Evolutionary conservation across 2,797 vertebrate genomes (phyloP), one percentile per base, ranked within the genome.

Genomic region (Tragopan temminckii): DNA sequence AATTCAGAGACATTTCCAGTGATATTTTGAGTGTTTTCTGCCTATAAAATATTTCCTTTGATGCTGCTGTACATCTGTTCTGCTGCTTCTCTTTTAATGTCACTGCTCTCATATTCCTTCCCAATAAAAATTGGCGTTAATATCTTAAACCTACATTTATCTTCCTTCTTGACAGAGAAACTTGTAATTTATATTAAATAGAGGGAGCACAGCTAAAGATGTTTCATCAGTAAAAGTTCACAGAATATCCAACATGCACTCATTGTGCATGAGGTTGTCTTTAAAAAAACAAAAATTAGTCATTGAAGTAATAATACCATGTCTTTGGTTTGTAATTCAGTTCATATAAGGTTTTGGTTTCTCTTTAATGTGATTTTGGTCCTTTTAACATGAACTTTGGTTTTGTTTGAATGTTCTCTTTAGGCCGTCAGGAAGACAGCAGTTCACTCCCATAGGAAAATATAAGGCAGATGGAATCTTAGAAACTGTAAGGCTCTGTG

Each of bases 401-500:
- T 95, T 68, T 83, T 90, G 25, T 95, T 92, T 96, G 67, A 48
- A 35, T 96, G 50, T 97, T 80, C 69, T 95, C 86, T 96, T 78
- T 94, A 98, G 98, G 97, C 89, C 96, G 10, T 98, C 97, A 8
- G 98, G 98, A 93, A 97, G 91, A 50, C 97, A 98, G 82, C 98
- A 98, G 79, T 98, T 98, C 96, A 97, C 95, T 80, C 98, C 98
- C 63, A 80, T 97, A 42, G 98, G 98, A 91, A 98, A 98, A 97
- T 98, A 98, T 96, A 98, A 98, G 97, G 97, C 98, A 69, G 98
- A 98, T 91, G 98, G 98, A 91, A 96, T 98, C 96, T 93, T 98
- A 87, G 98, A 98, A 97, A 98, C 96, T 93, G 98, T 98, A 98
- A 74, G 97, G 52, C 88, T 97, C 91, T 94, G 78, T 96, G 85